phyloP scores from a whole-genome alignment of 2,797 vertebrate species.

The Xenentodon cancila region DNA sequence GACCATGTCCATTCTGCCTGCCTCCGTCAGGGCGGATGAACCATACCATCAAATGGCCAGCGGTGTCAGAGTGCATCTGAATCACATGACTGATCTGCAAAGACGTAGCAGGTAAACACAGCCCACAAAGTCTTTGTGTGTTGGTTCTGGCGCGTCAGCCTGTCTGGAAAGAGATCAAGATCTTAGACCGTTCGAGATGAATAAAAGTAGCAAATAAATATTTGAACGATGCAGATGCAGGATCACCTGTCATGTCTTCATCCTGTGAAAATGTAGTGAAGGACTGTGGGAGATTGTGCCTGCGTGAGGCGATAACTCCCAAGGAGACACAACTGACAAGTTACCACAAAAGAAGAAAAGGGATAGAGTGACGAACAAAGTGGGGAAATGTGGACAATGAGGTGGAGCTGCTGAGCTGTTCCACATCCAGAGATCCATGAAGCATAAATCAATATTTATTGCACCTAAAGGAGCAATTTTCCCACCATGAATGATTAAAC shows the following conservation, averaged over 20 bases:
- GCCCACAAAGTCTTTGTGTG: too few species aligned
- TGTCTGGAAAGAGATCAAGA: too few species aligned
- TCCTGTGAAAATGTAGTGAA: conserved; percentile 20
- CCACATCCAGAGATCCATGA: conserved; percentile 75
- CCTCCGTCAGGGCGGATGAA: too few species aligned
- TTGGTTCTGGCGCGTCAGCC: too few species aligned
- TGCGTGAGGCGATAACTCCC: conserved; percentile 38
- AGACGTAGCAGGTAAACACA: too few species aligned
- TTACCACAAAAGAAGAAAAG: conserved; percentile 5
- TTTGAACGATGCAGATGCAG: neutral
- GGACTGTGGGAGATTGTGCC: conserved; percentile 29
- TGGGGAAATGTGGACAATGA: conserved; percentile 56
- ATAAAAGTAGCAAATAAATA: too few species aligned
- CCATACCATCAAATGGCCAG: too few species aligned
- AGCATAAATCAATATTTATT: conserved; percentile 83
- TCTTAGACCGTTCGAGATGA: too few species aligned
- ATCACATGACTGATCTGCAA: too few species aligned
- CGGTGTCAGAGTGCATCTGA: too few species aligned
- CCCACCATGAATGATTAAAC: conserved; percentile 81
- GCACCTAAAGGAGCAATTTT: conserved; percentile 83
- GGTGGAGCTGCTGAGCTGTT: conserved; percentile 40
- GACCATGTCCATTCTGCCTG: too few species aligned
- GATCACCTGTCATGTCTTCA: conserved; percentile 13
- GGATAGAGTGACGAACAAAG: conserved; percentile 44
- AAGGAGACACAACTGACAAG: conserved; percentile 41